Base-by-base conservation (phyloP, 2,797 vertebrate species). In the Sebastes cheni region DNA sequence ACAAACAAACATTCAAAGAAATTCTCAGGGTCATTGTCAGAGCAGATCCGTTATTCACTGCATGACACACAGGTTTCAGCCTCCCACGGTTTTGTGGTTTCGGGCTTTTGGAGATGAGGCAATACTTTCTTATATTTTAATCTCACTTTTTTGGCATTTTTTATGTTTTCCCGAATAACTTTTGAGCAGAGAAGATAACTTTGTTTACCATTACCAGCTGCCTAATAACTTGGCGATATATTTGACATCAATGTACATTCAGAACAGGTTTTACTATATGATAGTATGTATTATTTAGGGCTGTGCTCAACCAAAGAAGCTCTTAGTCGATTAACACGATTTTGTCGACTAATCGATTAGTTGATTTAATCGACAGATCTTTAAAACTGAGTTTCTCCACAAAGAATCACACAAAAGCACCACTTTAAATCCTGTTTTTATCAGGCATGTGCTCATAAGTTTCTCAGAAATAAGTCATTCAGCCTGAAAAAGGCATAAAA, bases 381-480 rank as follows among this genome's bases (percentile, higher is more conserved):
- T 0, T 42, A 42, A 42, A 42, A 16, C 39, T 42, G 14, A 18
- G 14, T 46, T 46, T 46, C 42, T 46, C 42, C 0, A 0, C 42
- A 46, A 46, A 46, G 42, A 46, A 46, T 46, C 42, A 46, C 6
- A 46, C 42, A 46, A 46, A 46, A 46, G 42, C 42, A 8, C 42
- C 42, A 46, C 42, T 46, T 46, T 46, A 46, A 42, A 46, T 18
- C 42, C 0, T 18, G 16, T 46, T 0, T 46, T 46, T 46, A 46
- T 16, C 42, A 18, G 16, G 2, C 1, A 46, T 46, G 16, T 18
- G 42, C 42, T 46, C 42, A 46, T 46, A 46, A 18, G 42, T 18
- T 46, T 18, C 0, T 46, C 0, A 0, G 42, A 46, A 46, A 46
- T 42, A 42, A 16, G 14, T 42, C 0, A 42, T 46, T 46, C 16